Evolutionary conservation across 2,888 invertebrate species (phyloP).

Genomic region (Salticus scenicus): DNA sequence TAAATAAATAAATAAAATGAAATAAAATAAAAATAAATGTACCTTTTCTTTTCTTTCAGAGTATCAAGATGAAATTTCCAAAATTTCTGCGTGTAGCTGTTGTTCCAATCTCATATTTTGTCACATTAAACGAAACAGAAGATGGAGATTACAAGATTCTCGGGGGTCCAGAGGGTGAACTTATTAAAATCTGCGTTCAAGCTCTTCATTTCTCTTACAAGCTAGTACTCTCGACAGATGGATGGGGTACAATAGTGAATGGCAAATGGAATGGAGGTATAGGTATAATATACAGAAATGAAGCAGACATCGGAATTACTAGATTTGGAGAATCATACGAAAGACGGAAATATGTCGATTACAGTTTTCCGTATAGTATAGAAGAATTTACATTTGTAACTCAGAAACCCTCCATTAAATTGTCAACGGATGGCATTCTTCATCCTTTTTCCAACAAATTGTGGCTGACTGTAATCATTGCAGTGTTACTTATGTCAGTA

Average conservation of each 20-base stretch:
- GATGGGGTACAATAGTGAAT: slow-evolving; percentile 8
- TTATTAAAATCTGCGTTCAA: background rate
- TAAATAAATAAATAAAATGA: too few species aligned
- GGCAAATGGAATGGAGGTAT: slow-evolving; percentile 73
- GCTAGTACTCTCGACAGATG: background rate
- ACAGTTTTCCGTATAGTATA: slow-evolving; percentile 75
- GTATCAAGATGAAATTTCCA: slow-evolving; percentile 9
- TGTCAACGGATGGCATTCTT: background rate
- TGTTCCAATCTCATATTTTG: slow-evolving; percentile 9
- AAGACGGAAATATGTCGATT: slow-evolving; percentile 79
- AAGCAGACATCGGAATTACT: slow-evolving; percentile 78
- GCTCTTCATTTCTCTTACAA: slow-evolving; percentile 13
- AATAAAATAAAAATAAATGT: too few species aligned
- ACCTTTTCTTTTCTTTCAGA: too few species aligned
- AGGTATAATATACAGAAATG: slow-evolving; percentile 26
- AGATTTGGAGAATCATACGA: slow-evolving; percentile 79
- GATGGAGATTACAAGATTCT: background rate
- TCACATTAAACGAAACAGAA: background rate
- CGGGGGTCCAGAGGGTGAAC: slow-evolving; percentile 18
- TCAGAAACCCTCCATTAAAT: background rate
- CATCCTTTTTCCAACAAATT: slow-evolving; percentile 18
- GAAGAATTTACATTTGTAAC: slow-evolving; percentile 32
- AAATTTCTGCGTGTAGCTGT: background rate
- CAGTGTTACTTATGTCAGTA: background rate
- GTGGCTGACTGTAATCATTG: background rate